phyloP scores from a whole-genome alignment of 2,113 vertebrate genomes.

The Bombycilla garrulus region DNA sequence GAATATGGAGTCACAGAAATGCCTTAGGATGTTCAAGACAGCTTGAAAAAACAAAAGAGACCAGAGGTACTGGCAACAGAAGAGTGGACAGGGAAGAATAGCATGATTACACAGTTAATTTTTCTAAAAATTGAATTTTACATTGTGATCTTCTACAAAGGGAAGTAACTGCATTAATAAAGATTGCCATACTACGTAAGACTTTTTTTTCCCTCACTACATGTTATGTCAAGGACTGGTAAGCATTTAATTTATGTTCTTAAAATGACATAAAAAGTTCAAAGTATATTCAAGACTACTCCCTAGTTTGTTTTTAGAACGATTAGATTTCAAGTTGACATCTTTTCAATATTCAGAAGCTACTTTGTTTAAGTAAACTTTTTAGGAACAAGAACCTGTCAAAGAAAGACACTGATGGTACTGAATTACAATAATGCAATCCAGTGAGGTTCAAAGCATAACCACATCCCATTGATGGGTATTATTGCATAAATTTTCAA shows the following conservation, averaged over 20 bases:
- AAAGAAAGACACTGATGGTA: not conserved
- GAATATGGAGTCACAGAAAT: not conserved
- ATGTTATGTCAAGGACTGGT: not conserved
- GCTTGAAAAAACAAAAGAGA: not conserved
- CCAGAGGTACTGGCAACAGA: not conserved
- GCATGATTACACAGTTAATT: not conserved
- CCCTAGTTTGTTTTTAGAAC: not conserved
- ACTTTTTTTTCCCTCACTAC: not conserved
- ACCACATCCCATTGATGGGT: not conserved
- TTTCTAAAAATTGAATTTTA: not conserved
- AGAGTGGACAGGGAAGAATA: not conserved
- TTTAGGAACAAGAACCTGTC: not conserved
- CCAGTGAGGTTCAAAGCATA: not conserved
- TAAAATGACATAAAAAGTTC: not conserved
- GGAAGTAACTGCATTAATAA: not conserved
- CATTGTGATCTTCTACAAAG: not conserved
- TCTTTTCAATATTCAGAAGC: not conserved
- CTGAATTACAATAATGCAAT: not conserved
- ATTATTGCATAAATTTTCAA: not conserved
- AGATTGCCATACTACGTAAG: fast-evolving
- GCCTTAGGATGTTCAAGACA: not conserved
- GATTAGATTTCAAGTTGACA: not conserved
- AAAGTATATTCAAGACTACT: not conserved
- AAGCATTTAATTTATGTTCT: not conserved
- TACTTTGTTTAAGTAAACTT: not conserved